Base-by-base conservation (phyloP, 2,888 invertebrate genomes). In the Mimas tiliae region DNA sequence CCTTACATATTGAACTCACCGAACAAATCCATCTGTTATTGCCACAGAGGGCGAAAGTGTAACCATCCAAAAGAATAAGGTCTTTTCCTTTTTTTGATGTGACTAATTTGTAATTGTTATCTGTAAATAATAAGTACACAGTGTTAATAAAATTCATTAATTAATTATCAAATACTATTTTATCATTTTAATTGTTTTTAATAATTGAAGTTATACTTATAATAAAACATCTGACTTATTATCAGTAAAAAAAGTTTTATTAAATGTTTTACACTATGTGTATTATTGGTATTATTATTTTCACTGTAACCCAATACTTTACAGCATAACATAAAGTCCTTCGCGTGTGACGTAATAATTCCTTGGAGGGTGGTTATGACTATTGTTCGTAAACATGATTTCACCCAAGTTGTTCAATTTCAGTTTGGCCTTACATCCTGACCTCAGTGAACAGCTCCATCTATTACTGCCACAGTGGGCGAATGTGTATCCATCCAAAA, bases 401-500 rank as follows among this genome's bases (percentile, higher is more conserved):
- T 38, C 19, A 16, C 58, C 58, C 0, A 19, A 6, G 11, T 19
- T 12, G 0, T 16, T 34, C 12, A 58, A 1, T 9, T 12, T 58
- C 58, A 58, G 12, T 42, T 38, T 58, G 6, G 42, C 58, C 38
- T 38, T 38, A 9, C 58, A 58, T 12, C 19, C 19, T 1, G 38
- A 19, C 0, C 6, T 16, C 19, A 11, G 9, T 4, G 58, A 58
- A 38, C 58, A 58, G 1, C 1, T 11, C 58, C 58, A 58, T 58
- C 58, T 11, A 6, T 19, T 19, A 19, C 4, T 8, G 4, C 11
- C 0, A 19, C 0, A 6, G 11, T 42, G 16, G 16, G 7, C 9
- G 16, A 19, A 58, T 19, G 58, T 58, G 6, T 58, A 58, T n/a
- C 38, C 58, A 38, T 58, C 58, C 19, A 58, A 42, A 6, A 58